phyloP scores from a whole-genome alignment of 1,140 invertebrate genomes.

The Antheraea pernyi region DNA sequence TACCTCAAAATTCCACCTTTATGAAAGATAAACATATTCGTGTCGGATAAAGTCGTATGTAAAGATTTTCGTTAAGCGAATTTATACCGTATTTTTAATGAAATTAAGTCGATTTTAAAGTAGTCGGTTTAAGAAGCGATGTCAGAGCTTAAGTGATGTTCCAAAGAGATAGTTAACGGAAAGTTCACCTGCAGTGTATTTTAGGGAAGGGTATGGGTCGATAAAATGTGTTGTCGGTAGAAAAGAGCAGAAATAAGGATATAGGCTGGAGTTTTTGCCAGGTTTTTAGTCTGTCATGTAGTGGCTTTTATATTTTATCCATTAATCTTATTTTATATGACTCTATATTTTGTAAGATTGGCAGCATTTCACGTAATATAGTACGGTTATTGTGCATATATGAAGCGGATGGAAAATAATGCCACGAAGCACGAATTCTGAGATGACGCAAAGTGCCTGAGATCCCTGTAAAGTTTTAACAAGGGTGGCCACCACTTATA shows the following conservation, averaged over 20 bases:
- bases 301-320: no score
- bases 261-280: no score
- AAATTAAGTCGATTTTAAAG: not conserved
- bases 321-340: no score
- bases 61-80: not conserved
- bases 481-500: no score
- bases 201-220: constrained; percentile 5
- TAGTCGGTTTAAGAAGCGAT: not conserved
- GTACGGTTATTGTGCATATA: no score
- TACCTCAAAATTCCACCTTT: not conserved
- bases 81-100: not conserved
- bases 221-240: constrained; percentile 12
- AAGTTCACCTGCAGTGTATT: constrained; percentile 24
- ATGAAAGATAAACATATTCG: not conserved
- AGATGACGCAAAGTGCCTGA: no score
- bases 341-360: no score
- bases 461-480: no score
- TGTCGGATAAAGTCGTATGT: not conserved
- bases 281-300: no score
- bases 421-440: no score
- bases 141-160: constrained; percentile 27
- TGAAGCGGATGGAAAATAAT: no score
- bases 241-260: not conserved
- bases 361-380: no score
- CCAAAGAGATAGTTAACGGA: constrained; percentile 33